phyloP scores from a whole-genome alignment of 2,113 vertebrate genomes.

The Tachysurus fulvidraco region DNA sequence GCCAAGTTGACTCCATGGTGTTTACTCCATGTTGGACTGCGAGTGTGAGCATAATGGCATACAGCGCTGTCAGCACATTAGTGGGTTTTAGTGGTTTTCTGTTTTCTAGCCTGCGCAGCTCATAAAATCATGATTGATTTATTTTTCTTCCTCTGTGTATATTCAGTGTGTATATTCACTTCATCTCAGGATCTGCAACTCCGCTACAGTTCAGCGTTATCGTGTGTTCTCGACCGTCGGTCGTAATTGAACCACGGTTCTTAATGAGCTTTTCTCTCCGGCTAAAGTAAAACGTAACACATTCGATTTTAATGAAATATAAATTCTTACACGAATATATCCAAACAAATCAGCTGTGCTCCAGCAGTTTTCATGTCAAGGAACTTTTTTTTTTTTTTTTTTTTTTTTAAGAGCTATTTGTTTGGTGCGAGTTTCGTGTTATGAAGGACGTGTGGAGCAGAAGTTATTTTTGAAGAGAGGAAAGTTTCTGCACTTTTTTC shows the following conservation, averaged over 20 bases:
- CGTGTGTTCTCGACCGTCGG: slow-evolving; percentile 33
- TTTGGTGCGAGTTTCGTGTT: slow-evolving; percentile 26
- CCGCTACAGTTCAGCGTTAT: slow-evolving; percentile 1
- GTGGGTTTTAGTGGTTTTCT: slow-evolving; percentile 21
- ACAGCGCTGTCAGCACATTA: slow-evolving; percentile 23
- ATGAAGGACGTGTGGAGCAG: slow-evolving; percentile 6
- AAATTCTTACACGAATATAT: background rate
- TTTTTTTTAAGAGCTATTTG: slow-evolving; percentile 23
- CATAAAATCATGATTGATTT: slow-evolving; percentile 38
- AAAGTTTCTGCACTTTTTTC: slow-evolving; percentile 32
- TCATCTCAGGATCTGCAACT: slow-evolving; percentile 18
- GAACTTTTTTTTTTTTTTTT: background rate
- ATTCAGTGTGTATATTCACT: slow-evolving; percentile 12
- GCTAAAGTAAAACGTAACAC: background rate
- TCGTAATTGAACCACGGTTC: slow-evolving; percentile 20
- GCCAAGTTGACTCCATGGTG: slow-evolving; percentile 27
- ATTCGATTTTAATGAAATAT: background rate
- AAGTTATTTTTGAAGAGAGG: slow-evolving; percentile 21
- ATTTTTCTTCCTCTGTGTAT: slow-evolving; percentile 14
- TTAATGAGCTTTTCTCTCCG: slow-evolving; percentile 35
- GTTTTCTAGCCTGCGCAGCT: slow-evolving; percentile 41
- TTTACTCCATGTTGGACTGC: slow-evolving; percentile 35
- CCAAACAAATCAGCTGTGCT: background rate
- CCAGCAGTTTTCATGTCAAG: background rate
- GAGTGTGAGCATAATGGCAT: background rate